Evolutionary conservation across 2,888 invertebrate species (phyloP), one percentile per base, ranked within the genome.

Genomic region (Koerneria pararmatus): DNA sequence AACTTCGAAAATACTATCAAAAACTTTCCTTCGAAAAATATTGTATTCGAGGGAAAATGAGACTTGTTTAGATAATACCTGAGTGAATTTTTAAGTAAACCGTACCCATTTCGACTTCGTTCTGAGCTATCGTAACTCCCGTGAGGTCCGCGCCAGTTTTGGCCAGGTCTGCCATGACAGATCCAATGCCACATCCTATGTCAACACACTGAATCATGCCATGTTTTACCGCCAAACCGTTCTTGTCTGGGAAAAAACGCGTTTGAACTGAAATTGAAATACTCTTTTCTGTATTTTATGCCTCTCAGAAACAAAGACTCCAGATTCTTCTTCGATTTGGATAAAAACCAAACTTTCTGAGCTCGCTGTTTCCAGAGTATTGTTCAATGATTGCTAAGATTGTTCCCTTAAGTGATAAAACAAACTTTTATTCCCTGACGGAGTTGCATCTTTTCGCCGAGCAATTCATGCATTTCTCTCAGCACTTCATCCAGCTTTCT

Each of bases 141-240:
- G 80, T 80, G 19, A 82, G 53, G n/a, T 66, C 63, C 2, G 80
- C 82, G 15, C 76, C 78, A 15, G 74, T 77, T 19, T 58, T 56
- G 11, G 76, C 70, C 5, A 82, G 66, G 54, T 82, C 78, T 59
- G 71, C 61, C 56, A 82, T 82, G 5, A 82, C 82, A 41, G 46
- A 46, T 19, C 77, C 77, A 51, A 77, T 75, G 24, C 82, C 82
- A 59, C 82, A 82, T 32, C 82, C 82, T 37, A 82, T 74, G 63
- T 82, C 82, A 46, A 82, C 57, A 62, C 82, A 82, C 15, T 69
- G n/a, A n/a, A n/a, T 69, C 27, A 69, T 69, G 6, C 70, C 74
- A 11, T 65, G 66, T 5, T 60, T 51, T n/a, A 79, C 66, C 5
- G 68, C 60, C 48, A 80, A 66, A 53, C 72, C 72, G 24, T 76